A percentile compares a stretch with the other conserved stretches of the same genome.
These are phyloP conservation scores for Callocephalon fimbriatum DNA, from an alignment of 2,113 vertebrate genomes.

Conservation along the genomic window DNA sequence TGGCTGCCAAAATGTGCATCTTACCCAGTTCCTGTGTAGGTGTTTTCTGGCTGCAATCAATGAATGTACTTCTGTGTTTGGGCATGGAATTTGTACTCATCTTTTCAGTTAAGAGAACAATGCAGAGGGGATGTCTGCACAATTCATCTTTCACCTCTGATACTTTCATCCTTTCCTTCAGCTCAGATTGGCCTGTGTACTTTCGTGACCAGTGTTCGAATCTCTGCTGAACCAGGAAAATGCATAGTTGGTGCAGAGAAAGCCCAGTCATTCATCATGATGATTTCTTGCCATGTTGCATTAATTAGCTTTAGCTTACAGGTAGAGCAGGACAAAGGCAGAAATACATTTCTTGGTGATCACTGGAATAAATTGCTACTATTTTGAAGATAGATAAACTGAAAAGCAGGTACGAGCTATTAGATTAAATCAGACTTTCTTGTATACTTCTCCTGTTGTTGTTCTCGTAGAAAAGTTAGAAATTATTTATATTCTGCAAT, in stretches of 20 bases:
- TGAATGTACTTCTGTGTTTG: fast-evolving
- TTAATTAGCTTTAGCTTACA: background rate
- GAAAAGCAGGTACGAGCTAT: background rate
- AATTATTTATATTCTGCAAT: background rate
- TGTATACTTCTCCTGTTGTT: background rate
- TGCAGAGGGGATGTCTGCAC: background rate
- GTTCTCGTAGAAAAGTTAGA: background rate
- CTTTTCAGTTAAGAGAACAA: background rate
- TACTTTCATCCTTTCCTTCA: background rate
- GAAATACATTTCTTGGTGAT: background rate
- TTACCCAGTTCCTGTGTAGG: background rate
- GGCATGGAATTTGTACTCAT: fast-evolving
- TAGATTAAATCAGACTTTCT: background rate
- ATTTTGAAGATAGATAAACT: background rate
- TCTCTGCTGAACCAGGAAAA: background rate
- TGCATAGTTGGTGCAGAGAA: fast-evolving
- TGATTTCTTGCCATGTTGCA: background rate
- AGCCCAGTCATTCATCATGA: background rate
- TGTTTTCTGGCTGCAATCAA: background rate
- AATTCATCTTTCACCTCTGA: background rate
- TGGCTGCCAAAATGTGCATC: background rate
- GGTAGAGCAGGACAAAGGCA: background rate
- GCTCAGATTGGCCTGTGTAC: background rate
- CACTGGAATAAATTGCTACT: background rate
- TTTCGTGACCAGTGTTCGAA: background rate